Evolutionary conservation across 1,140 invertebrate genomes (phyloP), one percentile per base, ranked within the genome.

Genomic region (Octopus sinensis): DNA sequence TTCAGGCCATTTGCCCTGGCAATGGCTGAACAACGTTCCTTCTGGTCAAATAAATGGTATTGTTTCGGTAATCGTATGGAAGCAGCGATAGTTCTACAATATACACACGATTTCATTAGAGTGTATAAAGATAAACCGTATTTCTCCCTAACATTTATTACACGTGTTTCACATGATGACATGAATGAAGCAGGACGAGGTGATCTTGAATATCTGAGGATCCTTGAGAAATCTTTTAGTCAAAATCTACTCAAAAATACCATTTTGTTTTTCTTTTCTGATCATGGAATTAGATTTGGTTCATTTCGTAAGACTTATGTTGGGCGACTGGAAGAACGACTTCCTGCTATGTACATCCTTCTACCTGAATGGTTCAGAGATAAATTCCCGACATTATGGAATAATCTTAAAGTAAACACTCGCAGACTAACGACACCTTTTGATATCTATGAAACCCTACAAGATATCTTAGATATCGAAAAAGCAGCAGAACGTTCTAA

Each of bases 251-350:
- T 93, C 1, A 89, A 92, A 62, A 91, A 93, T 84, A 93, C 93
- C 0, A 88, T 93, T 0, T 88, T 98, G 0, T 92, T 98, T 53
- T 93, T 98, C 23, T 92, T 97, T 84, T 97, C 96, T 86, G 97
- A 99, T 90, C 97, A 98, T 89, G 97, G 97, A 84, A 94, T 97
- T 86, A 90, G 97, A 54, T 98, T 95, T 92, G 96, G 97, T 4
- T 91, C 92, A 4, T 94, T 96, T 30, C 89, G 95, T 43, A 89
- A 93, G 84, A 97, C 96, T 0, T 94, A 95, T 88, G 93, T 92
- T 79, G 97, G 97, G 0, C 94, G 95, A 88, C 92, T 97, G 82
- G 97, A 99, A 90, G 96, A 98, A 88, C 91, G 96, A 73, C 89
- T 98, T 43, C 97, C 97, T 0, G 95, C 96, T 83, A 92, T 96